Base-by-base conservation (phyloP, 2,797 vertebrate species). In the Megalops cyprinoides region DNA sequence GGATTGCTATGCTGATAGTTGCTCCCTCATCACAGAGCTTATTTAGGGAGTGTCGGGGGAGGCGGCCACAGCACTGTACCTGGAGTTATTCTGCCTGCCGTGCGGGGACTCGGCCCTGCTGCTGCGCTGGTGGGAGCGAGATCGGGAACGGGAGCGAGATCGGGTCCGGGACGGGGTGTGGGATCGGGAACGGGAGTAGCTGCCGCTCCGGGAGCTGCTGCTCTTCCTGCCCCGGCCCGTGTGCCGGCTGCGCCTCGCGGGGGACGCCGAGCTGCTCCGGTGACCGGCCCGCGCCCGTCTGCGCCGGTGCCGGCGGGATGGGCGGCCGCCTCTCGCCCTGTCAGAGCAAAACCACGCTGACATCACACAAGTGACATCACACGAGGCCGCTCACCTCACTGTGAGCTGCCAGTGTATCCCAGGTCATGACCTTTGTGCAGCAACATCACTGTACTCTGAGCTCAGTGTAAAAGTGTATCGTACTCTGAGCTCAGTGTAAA, bases 181-280 rank as follows among this genome's bases (percentile, higher is more conserved):
- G 5, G 23, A 20, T 7, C 31, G 62, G 0, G 97, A 97, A 0
- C 94, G 93, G 1, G 97, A 98, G 0, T 84, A 93, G 0, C 94
- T 95, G 83, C 96, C 98, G 96, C 97, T 98, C 89, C 96, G 96
- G 69, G 94, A 96, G 91, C 95, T 96, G 89, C 95, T 95, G 84
- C 95, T 97, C 87, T 96, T 97, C 89, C 94, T 97, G 62, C 94
- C 91, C 39, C 92, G 92, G 0, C 95, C 94, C 31, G 92, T 71
- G 84, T 95, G 96, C 6, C 95, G 86, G 55, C 90, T 87, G 85
- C 95, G 96, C 56, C 82, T 90, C 5, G 90, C 88, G 0, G 92
- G 92, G 15, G 96, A 96, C 1, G 90, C 90, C 0, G 96, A 97
- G 0, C 91, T 94, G 88, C 95, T 98, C 82, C 90, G 90, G 86